phyloP scores from a whole-genome alignment of 1,140 invertebrate species.

The Plectrocnemia conspersa region DNA sequence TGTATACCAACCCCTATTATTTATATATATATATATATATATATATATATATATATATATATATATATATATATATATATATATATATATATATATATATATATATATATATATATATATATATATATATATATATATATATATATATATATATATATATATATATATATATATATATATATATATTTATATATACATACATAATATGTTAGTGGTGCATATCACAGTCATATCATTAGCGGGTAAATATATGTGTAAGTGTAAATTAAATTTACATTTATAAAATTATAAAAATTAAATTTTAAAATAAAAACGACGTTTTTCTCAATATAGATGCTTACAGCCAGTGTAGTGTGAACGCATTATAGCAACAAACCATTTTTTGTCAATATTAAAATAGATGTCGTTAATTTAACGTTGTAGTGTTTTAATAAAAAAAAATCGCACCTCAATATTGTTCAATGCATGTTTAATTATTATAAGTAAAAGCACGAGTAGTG shows the following conservation, averaged over 20 bases:
- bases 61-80: constrained; percentile 26
- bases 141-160: constrained; percentile 24
- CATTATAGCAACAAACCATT: not conserved
- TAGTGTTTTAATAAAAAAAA: too few relatives aligned
- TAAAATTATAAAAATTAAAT: not conserved
- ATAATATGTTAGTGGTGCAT: constrained; percentile 19
- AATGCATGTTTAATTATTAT: constrained; percentile 15
- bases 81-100: constrained; percentile 20
- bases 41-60: constrained; percentile 26
- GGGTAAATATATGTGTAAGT: constrained; percentile 15
- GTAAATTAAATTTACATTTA: not conserved
- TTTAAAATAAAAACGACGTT: not conserved
- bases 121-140: constrained; percentile 25
- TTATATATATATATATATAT: constrained; percentile 22
- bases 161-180: constrained; percentile 22
- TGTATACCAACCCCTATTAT: constrained; percentile 34
- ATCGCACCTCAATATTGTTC: constrained; percentile 9
- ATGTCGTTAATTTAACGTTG: not conserved
- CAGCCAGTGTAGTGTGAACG: not conserved
- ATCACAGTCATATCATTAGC: constrained; percentile 35
- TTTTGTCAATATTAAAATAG: not conserved
- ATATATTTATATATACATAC: constrained; percentile 15
- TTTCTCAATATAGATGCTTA: constrained; percentile 1
- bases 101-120: constrained; percentile 26
- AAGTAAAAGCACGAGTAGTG: constrained; percentile 13